Base-by-base conservation (phyloP, 2,888 invertebrate genomes). In the Helobdella robusta region DNA sequence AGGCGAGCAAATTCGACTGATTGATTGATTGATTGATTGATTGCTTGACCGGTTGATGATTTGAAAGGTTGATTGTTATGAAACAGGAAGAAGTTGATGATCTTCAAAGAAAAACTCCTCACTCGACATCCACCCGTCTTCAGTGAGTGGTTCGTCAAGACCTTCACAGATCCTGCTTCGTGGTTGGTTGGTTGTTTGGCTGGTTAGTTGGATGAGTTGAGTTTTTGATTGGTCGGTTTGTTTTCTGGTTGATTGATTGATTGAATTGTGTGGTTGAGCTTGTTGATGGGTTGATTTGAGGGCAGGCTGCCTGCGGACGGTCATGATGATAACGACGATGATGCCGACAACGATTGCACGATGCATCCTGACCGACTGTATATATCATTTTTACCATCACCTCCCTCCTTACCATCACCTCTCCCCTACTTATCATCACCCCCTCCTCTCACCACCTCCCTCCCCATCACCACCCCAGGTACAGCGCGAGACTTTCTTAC, bases 111-210 rank as follows among this genome's bases (percentile, higher is more conserved):
- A n/a, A 83, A 84, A 70, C 79, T 89, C 59, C 73, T 90, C 65
- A 85, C 86, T 25, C 79, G 73, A 36, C 77, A 78, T 80, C 93
- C 94, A 8, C 86, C 92, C 0, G 86, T 95, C 15, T 87, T 97
- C 75, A 86, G 87, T 20, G 89, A 92, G 76, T 98, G 95, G 95
- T 93, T 94, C 77, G 83, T 87, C 32, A 83, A 86, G 64, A 87
- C 86, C 0, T 97, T 94, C 79, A 86, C 89, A 0, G 91, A 93
- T 76, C 90, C 93, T 0, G 88, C 88, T 70, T 86, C 87, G 72
- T 92, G 89, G 89, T 87, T 78, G 77, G 40, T 44, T 15, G 3
- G 6, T n/a, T n/a, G n/a, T n/a, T n/a, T n/a, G n/a, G n/a, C n/a
- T n/a, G n/a, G n/a, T n/a, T n/a, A n/a, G n/a, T n/a, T n/a, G n/a